Percentiles rank a stretch among this genome's conserved stretches.
Evolutionary conservation across 2,797 vertebrate species (phyloP).

Genomic region (Chromobotia macracanthus): DNA sequence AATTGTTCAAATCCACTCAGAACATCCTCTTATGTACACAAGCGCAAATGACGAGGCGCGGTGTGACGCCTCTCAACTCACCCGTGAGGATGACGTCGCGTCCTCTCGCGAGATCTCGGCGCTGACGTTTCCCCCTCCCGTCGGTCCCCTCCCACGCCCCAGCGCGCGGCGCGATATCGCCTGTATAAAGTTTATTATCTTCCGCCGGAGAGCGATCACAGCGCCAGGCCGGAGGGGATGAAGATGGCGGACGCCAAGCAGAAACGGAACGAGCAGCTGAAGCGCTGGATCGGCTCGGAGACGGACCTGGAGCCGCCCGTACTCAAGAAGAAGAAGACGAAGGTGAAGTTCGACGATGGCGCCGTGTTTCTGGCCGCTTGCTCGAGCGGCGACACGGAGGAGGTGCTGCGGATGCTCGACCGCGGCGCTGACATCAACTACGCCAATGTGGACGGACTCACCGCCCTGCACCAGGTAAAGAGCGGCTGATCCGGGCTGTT

Average conservation of each 20-base stretch:
- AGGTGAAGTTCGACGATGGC: constrained; percentile 99
- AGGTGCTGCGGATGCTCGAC: constrained; percentile 94
- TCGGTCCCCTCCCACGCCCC: constrained; percentile 83
- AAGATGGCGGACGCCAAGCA: constrained; percentile 99
- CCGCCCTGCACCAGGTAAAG: constrained; percentile 91
- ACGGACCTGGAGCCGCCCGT: constrained; percentile 91
- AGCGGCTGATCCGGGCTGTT: neutral
- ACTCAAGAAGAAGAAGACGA: constrained; percentile 96
- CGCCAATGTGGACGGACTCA: constrained; percentile 98
- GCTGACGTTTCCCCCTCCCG: constrained; percentile 59
- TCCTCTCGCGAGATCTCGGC: constrained; percentile 72
- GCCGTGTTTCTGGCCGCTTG: constrained; percentile 98
- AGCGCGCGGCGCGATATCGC: constrained; percentile 91
- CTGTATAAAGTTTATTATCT: constrained; percentile 81
- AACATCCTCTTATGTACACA: too few species aligned
- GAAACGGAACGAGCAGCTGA: constrained; percentile 98
- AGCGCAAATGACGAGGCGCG: neutral
- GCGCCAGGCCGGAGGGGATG: constrained; percentile 88
- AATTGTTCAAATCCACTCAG: too few species aligned
- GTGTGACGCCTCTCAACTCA: too few species aligned
- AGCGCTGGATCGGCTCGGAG: constrained; percentile 97
- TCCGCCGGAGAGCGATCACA: constrained; percentile 79
- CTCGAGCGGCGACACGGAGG: constrained; percentile 96
- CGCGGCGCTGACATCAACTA: constrained; percentile 98
- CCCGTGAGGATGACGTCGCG: constrained; percentile 50